phyloP scores from a whole-genome alignment of 2,797 vertebrate genomes.

The Darevskia nairensis region DNA sequence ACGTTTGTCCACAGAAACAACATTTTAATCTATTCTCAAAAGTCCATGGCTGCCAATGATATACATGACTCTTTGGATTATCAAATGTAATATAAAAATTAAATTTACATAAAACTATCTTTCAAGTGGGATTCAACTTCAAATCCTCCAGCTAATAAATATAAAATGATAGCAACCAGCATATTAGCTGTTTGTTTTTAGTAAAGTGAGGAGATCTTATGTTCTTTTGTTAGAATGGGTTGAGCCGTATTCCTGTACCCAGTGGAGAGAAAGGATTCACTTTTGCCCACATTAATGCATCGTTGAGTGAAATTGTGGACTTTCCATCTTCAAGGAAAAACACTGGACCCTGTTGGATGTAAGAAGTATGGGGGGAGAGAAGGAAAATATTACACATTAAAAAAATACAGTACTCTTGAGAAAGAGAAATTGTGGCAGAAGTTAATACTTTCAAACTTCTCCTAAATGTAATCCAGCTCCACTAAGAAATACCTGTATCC shows the following conservation, averaged over 20 bases:
- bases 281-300: conserved; percentile 99
- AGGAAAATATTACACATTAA: neutral
- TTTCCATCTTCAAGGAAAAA: conserved; percentile 96
- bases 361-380: conserved; percentile 23
- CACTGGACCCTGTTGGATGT: conserved; percentile 86
- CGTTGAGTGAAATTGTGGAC: conserved; percentile 93
- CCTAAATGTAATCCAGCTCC: neutral
- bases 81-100: conserved; percentile 58
- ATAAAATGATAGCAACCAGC: conserved; percentile 53
- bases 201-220: conserved; percentile 28
- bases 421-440: neutral
- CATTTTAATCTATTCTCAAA: conserved; percentile 35
- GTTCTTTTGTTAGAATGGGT: conserved; percentile 87
- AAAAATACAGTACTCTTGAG: neutral
- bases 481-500: conserved; percentile 86
- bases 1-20: conserved; percentile 34
- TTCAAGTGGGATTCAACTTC: conserved; percentile 45
- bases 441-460: neutral
- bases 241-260: conserved; percentile 94
- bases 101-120: conserved; percentile 48
- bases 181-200: conserved; percentile 37
- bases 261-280: conserved; percentile 98
- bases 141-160: conserved; percentile 45
- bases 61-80: conserved; percentile 68
- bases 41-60: conserved; percentile 56